phyloP scores from a whole-genome alignment of 2,888 invertebrate genomes.

The Nomada ferruginata region DNA sequence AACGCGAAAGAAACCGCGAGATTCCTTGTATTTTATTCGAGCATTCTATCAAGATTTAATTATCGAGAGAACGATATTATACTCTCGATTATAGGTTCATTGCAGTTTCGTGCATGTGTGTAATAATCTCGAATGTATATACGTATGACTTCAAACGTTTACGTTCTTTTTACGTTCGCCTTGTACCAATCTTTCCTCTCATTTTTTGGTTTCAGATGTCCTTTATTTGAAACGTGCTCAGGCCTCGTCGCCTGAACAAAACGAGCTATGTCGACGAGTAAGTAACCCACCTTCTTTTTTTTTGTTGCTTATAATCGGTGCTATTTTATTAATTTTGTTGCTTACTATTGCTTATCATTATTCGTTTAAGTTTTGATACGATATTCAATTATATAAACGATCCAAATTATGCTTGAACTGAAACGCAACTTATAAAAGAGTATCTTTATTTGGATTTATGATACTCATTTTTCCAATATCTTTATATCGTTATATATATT shows the following conservation, averaged over 20 bases:
- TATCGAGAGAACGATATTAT: not conserved
- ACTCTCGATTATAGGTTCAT: no score
- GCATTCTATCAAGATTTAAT: not conserved
- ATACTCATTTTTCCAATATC: no score
- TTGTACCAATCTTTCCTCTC: constrained; percentile 40
- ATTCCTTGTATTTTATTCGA: not conserved
- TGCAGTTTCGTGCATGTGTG: not conserved
- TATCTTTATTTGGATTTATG: no score
- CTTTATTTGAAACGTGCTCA: constrained; percentile 59
- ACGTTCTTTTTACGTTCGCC: constrained; percentile 12
- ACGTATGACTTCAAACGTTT: not conserved
- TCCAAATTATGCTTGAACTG: not conserved
- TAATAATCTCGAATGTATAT: not conserved
- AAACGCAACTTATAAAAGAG: not conserved
- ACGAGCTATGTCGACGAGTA: constrained; percentile 71
- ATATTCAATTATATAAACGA: not conserved
- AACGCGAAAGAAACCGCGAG: not conserved
- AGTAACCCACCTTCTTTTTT: constrained; percentile 56
- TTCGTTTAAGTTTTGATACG: not conserved
- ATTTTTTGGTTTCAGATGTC: constrained; percentile 72
- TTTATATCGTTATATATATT: no score
- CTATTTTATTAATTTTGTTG: constrained; percentile 26
- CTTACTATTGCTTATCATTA: not conserved
- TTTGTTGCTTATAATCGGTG: constrained; percentile 1
- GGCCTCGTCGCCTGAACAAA: constrained; percentile 61